Base-by-base conservation (phyloP, 2,113 vertebrate species). In the Zosterops lateralis region DNA sequence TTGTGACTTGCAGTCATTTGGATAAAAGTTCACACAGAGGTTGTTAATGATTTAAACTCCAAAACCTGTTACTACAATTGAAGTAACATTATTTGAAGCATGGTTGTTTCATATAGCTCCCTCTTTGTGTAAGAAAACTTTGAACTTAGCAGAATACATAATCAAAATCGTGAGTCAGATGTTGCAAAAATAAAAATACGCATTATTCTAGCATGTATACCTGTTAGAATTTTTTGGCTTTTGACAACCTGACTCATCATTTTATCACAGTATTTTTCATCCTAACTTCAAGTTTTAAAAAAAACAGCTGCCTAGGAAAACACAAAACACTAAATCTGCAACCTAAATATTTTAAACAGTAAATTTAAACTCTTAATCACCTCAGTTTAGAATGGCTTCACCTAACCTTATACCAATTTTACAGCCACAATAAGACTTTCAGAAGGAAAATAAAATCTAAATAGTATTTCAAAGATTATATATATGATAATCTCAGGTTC, bases 21-120 rank as follows among this genome's bases (percentile, higher is more conserved):
- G 96, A 98, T 97, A 98, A 96, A 98, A 97, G 98, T 98, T 98
- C 97, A 98, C 94, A 92, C 77, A 70, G 94, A 97, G 97, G 97
- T 97, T 98, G 97, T 97, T 98, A 97, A 98, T 97, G 97, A 98
- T 98, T 98, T 98, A 98, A 98, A 98, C 97, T 97, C 95, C 91
- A 97, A 97, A 98, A 98, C 95, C 97, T 97, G 98, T 96, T 97
- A 97, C 93, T 96, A 94, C 97, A 97, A 98, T 98, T 96, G 97
- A 98, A 98, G 93, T 93, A 84, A 95, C 96, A 95, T 64, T 54
- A 94, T 96, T 96, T 97, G 97, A 97, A 97, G 96, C 93, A 88
- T 13, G 31, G 92, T 92, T 97, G 92, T 97, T 97, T 97, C 97
- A 96, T 92, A 97, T 73, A 96, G 95, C 88, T 88, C 95, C 73